phyloP scores from a whole-genome alignment of 2,113 vertebrate species.

The Coturnix japonica region DNA sequence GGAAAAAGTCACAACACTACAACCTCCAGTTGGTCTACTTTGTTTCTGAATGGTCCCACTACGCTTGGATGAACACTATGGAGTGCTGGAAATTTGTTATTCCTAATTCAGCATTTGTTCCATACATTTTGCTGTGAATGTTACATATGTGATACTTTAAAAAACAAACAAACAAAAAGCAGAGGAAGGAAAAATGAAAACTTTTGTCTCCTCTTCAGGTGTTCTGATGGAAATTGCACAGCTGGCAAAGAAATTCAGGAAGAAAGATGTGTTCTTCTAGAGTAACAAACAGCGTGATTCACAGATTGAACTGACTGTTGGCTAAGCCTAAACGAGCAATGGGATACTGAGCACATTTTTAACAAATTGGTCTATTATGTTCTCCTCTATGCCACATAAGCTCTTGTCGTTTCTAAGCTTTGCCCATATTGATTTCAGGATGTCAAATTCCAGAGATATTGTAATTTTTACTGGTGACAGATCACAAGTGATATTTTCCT shows the following conservation, averaged over 20 bases:
- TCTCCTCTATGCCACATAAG: neutral
- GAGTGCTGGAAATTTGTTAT: neutral
- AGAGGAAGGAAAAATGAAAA: neutral
- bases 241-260: neutral
- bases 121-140: neutral
- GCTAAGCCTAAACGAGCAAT: neutral
- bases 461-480: neutral
- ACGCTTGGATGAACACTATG: neutral
- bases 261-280: neutral
- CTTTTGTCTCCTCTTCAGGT: neutral
- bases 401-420: neutral
- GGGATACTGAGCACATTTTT: neutral
- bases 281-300: slow-evolving; percentile 16
- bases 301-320: neutral
- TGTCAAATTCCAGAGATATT: neutral
- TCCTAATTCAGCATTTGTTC: neutral
- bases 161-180: neutral
- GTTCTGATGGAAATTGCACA: neutral
- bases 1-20: neutral
- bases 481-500: neutral
- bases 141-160: accelerated
- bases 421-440: neutral
- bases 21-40: neutral
- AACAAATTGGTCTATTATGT: neutral
- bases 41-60: neutral